Conservation (phyloP, 2,888 invertebrate species). For the Drosophila putrida region DNA sequence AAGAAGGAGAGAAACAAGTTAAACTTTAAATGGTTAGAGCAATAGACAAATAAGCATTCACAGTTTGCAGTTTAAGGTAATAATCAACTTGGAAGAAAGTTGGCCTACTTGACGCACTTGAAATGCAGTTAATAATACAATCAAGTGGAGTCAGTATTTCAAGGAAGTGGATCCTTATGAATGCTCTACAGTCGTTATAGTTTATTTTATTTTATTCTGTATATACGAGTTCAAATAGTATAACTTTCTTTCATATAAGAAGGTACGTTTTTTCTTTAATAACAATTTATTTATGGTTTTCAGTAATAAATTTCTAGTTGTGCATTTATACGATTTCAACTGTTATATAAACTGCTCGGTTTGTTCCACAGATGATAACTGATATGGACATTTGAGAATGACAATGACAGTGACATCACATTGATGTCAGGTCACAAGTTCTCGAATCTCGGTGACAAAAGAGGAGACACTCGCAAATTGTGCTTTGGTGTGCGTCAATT, state of each 20-base stretch:
- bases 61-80: slow-evolving; percentile 32
- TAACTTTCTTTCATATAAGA: background rate
- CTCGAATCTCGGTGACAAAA: slow-evolving; percentile 25
- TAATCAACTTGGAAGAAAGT: slow-evolving; percentile 46
- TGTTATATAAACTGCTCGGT: background rate
- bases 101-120: slow-evolving; percentile 6
- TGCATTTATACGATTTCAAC: background rate
- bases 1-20: background rate
- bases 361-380: slow-evolving; percentile 21
- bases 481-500: slow-evolving; percentile 14
- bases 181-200: background rate
- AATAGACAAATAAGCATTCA: slow-evolving; percentile 24
- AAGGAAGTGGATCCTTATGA: background rate
- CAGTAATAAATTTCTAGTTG: background rate
- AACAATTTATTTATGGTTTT: background rate
- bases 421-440: slow-evolving; percentile 45
- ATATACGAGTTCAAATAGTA: background rate
- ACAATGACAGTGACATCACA: slow-evolving; percentile 33
- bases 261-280: background rate
- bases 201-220: background rate
- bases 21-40: slow-evolving; percentile 20
- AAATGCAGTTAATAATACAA: background rate
- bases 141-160: background rate
- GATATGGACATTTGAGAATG: slow-evolving; percentile 35
- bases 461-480: slow-evolving; percentile 20